phyloP scores from a whole-genome alignment of 1,140 invertebrate species.

The Drosophila tropicalis region DNA sequence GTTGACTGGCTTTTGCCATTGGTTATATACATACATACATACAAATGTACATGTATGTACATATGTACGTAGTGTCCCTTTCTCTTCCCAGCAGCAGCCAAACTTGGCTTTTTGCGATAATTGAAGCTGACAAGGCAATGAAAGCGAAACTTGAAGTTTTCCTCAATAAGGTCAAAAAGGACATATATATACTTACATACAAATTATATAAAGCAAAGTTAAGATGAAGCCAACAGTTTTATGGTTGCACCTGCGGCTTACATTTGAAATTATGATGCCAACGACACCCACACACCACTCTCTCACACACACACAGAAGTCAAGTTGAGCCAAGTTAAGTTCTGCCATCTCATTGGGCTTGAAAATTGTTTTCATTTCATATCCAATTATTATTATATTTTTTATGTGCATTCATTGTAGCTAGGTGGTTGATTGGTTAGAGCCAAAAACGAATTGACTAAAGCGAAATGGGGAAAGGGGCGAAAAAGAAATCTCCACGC shows the following conservation, averaged over 20 bases:
- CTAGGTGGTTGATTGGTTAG: conserved; percentile 13
- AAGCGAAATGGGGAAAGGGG: neutral
- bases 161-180: conserved; percentile 55
- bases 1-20: conserved; percentile 50
- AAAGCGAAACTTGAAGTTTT: conserved; percentile 4
- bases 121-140: conserved; percentile 21
- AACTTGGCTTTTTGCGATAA: conserved; percentile 20
- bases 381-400: conserved; percentile 78
- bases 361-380: conserved; percentile 77
- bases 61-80: neutral
- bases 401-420: conserved; percentile 77
- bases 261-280: conserved; percentile 41
- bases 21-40: conserved; percentile 6
- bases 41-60: too few relatives aligned
- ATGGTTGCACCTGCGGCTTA: conserved; percentile 43
- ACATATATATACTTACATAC: conserved; percentile 16
- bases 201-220: neutral
- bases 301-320: neutral
- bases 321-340: neutral
- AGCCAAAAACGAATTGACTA: too few relatives aligned
- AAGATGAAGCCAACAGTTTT: conserved; percentile 20
- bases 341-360: conserved; percentile 68
- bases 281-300: conserved; percentile 4
- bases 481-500: conserved; percentile 33
- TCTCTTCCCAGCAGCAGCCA: neutral